phyloP scores from a whole-genome alignment of 2,113 vertebrate genomes.

The Pelmatolapia mariae region DNA sequence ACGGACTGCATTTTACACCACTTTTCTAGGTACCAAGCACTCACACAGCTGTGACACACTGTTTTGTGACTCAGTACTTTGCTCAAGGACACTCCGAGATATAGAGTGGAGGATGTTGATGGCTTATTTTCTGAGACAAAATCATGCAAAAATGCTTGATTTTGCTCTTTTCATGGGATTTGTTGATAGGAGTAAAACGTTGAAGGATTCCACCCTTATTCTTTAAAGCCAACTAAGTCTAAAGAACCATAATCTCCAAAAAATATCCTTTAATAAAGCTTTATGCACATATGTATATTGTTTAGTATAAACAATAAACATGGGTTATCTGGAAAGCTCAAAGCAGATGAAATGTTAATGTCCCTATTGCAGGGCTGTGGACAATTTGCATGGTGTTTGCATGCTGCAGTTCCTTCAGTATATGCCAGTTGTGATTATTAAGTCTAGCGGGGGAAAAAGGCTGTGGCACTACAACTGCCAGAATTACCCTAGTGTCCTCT shows the following conservation, averaged over 20 bases:
- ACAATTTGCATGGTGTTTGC: background rate
- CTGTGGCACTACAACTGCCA: background rate
- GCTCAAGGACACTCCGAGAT: background rate
- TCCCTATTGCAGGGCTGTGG: background rate
- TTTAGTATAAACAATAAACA: background rate
- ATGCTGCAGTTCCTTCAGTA: background rate
- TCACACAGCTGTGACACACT: background rate
- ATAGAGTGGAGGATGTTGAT: background rate
- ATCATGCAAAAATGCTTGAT: background rate
- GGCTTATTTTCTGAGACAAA: background rate
- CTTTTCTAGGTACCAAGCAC: background rate
- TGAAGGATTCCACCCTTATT: background rate
- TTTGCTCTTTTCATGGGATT: background rate
- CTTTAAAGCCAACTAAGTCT: background rate
- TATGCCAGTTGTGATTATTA: background rate
- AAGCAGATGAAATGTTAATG: background rate
- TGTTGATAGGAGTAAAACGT: background rate
- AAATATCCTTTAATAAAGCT: background rate
- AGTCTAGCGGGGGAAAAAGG: background rate
- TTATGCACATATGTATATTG: slow-evolving; percentile 11
- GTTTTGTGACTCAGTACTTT: background rate
- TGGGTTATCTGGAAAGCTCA: background rate
- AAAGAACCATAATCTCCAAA: background rate
- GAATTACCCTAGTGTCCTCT: slow-evolving; percentile 99
- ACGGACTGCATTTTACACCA: background rate